These are phyloP conservation scores for Albula glossodonta DNA, from an alignment of 2,113 vertebrate genomes.

Conservation along the genomic window DNA sequence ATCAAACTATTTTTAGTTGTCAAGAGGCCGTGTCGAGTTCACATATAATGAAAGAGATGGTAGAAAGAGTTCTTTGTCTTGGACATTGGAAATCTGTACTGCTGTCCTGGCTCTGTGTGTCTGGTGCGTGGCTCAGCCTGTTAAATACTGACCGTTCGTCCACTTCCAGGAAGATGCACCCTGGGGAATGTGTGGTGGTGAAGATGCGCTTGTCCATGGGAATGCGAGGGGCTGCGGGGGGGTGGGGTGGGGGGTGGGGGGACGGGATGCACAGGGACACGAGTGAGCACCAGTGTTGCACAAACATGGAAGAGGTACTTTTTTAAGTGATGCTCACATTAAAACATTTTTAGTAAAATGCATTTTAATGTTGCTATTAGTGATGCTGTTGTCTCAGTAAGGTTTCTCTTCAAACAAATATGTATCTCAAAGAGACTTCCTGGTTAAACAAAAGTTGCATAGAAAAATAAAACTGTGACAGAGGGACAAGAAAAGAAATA, in stretches of 20 bases:
- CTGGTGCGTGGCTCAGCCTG: no score
- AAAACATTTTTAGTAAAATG: no score
- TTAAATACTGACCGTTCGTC: slow-evolving; percentile 78
- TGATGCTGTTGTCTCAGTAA: no score
- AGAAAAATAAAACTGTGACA: no score
- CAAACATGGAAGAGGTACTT: no score
- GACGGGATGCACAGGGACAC: neutral
- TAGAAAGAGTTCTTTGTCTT: neutral
- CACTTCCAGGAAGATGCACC: slow-evolving; percentile 87
- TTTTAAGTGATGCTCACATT: no score
- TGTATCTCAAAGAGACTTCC: no score
- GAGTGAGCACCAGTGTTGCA: neutral
- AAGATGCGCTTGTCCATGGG: slow-evolving; percentile 88
- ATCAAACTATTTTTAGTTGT: neutral
- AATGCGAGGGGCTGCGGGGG: slow-evolving; percentile 79
- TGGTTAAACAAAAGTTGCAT: no score
- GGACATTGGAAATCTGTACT: neutral
- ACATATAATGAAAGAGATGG: neutral
- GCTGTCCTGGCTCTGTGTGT: no score
- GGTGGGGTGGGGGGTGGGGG: neutral
- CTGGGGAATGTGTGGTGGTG: slow-evolving; percentile 88
- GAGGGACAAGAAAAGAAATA: no score
- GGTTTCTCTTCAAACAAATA: no score
- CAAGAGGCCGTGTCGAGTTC: neutral
- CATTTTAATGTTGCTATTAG: no score